Evolutionary conservation across 2,797 vertebrate genomes (phyloP).

Genomic region (Naso thynnoides): DNA sequence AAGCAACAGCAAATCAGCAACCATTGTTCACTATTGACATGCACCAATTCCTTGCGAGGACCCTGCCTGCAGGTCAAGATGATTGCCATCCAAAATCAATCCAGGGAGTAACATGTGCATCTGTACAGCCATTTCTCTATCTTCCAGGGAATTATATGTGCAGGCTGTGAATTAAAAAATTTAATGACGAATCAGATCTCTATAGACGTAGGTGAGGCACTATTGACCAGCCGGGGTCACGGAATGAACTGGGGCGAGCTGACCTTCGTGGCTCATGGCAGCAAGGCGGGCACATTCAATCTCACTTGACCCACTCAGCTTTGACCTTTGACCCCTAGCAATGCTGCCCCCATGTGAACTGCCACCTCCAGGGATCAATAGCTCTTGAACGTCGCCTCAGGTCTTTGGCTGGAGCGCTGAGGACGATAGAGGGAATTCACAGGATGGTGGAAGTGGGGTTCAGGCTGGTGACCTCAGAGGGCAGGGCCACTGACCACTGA

Average conservation of each 20-base stretch:
- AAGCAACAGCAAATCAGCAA: conserved; percentile 77
- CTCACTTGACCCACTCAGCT: conserved; percentile 81
- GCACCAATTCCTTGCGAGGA: conserved; percentile 47
- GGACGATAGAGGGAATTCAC: conserved; percentile 10
- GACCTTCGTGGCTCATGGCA: conserved; percentile 74
- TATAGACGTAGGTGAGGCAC: conserved; percentile 59
- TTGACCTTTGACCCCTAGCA: conserved; percentile 69
- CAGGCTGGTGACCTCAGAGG: conserved; percentile 45
- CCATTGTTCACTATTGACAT: conserved; percentile 75
- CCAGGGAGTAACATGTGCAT: conserved; percentile 57
- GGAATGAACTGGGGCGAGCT: conserved; percentile 75
- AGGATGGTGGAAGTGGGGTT: conserved; percentile 27
- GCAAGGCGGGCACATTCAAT: conserved; percentile 80
- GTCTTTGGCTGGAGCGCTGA: conserved; percentile 43
- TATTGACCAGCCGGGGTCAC: conserved; percentile 76
- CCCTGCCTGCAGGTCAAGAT: conserved; percentile 68
- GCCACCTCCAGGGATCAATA: conserved; percentile 79
- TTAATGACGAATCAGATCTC: conserved; percentile 74
- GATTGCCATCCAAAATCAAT: conserved; percentile 82
- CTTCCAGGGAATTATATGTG: conserved; percentile 68
- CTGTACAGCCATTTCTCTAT: conserved; percentile 51
- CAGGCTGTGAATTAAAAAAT: conserved; percentile 63
- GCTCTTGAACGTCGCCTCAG: conserved; percentile 76
- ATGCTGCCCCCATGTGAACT: conserved; percentile 71
- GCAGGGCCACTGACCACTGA: conserved; percentile 49